Conservation (phyloP, 2,888 invertebrate genomes). For the Autographa gamma region DNA sequence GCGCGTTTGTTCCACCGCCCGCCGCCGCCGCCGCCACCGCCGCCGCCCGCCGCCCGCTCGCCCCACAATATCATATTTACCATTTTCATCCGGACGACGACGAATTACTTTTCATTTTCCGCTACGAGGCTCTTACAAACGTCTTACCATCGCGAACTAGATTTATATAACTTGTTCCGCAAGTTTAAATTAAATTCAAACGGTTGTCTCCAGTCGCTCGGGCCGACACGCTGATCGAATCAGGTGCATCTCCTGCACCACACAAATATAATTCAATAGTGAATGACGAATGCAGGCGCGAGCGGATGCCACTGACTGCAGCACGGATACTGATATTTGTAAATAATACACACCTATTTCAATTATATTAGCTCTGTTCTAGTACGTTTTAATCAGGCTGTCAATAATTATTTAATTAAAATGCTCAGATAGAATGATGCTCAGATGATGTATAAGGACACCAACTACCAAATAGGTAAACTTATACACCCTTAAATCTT, state of each 20-base stretch:
- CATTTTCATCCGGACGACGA: conserved; percentile 60
- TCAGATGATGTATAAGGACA: no score
- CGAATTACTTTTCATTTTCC: conserved; percentile 67
- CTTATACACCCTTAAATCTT: no score
- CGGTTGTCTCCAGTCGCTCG: background rate
- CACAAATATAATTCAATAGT: background rate
- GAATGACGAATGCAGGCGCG: no score
- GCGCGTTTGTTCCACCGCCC: conserved; percentile 26
- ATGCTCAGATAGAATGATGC: no score
- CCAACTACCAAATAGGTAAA: no score
- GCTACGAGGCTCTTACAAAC: conserved; percentile 50
- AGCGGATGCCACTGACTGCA: no score
- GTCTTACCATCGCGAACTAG: conserved; percentile 44
- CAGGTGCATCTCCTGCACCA: conserved; percentile 32
- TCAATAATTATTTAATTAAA: no score
- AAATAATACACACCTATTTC: no score
- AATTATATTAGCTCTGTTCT: no score
- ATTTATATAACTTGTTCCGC: conserved; percentile 47
- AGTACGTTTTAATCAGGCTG: no score
- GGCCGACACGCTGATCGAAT: conserved; percentile 11
- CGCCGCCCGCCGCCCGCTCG: conserved; percentile 21
- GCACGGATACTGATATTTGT: no score
- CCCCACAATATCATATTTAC: conserved; percentile 63
- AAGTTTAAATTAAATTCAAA: conserved; percentile 46
- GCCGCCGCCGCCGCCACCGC: conserved; percentile 19